Evolutionary conservation across 2,113 vertebrate species (phyloP).

Genomic region (Vicugna pacos): DNA sequence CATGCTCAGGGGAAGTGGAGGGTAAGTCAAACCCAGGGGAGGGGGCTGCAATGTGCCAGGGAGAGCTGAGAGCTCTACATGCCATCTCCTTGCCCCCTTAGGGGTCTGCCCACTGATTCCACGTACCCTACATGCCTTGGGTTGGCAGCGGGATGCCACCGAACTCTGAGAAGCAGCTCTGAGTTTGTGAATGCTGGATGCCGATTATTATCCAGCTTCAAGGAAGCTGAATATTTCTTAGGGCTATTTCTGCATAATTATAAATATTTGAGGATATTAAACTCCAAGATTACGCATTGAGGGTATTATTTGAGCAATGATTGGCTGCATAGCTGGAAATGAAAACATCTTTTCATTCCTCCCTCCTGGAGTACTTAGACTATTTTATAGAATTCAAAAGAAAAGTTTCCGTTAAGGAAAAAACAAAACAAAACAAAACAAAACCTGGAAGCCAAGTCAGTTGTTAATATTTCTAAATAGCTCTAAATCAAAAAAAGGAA

Average conservation of each 20-base stretch:
- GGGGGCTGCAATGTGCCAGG: neutral
- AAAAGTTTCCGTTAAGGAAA: constrained; percentile 42
- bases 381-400: constrained; percentile 68
- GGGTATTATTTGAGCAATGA: constrained; percentile 71
- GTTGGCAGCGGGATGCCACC: neutral
- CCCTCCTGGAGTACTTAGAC: constrained; percentile 61
- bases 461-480: constrained; percentile 70
- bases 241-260: constrained; percentile 75
- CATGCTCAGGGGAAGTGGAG: neutral
- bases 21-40: neutral
- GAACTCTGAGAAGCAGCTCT: constrained; percentile 34
- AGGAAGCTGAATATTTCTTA: constrained; percentile 63
- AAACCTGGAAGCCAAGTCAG: constrained; percentile 54
- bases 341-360: constrained; percentile 69
- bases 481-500: constrained; percentile 43
- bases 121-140: neutral
- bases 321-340: constrained; percentile 62
- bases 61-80: neutral
- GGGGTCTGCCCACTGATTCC: neutral
- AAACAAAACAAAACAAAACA: neutral
- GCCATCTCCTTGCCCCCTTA: neutral
- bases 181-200: constrained; percentile 13
- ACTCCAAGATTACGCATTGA: constrained; percentile 63
- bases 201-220: constrained; percentile 58
- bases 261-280: constrained; percentile 80